Percentiles rank a stretch among this genome's conserved stretches.
Evolutionary conservation across 1,140 invertebrate species (phyloP).

Genomic region (Bradysia coprophila): DNA sequence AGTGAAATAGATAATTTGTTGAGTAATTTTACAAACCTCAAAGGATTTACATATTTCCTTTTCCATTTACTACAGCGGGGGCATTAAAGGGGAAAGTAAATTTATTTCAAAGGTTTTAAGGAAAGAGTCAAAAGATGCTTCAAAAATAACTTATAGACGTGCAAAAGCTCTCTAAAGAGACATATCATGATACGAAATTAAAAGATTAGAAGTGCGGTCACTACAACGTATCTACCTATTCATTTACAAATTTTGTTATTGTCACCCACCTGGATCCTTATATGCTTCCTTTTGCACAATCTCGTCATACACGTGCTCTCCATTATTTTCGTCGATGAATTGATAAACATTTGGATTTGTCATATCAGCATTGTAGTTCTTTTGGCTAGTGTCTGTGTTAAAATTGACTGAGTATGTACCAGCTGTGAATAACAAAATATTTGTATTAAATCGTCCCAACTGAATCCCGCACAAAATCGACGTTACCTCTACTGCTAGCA

Average conservation of each 20-base stretch:
- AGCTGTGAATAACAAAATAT: slow-evolving; percentile 17
- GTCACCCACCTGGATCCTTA: slow-evolving; percentile 26
- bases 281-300: slow-evolving; percentile 61
- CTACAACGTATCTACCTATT: slow-evolving; percentile 3
- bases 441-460: no score
- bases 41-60: neutral
- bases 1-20: slow-evolving; percentile 6
- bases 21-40: slow-evolving; percentile 6
- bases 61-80: neutral
- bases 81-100: neutral
- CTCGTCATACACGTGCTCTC: slow-evolving; percentile 81
- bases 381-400: slow-evolving; percentile 37
- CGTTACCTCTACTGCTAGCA: slow-evolving; percentile 16
- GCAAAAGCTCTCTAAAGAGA: no score
- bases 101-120: no score
- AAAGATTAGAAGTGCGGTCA: no score
- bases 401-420: slow-evolving; percentile 27
- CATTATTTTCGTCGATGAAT: slow-evolving; percentile 49
- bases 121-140: no score
- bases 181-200: no score
- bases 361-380: slow-evolving; percentile 65
- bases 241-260: neutral
- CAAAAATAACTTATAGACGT: no score
- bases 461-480: no score
- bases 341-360: slow-evolving; percentile 77